Evolutionary conservation across 2,888 invertebrate genomes (phyloP), one percentile per base, ranked within the genome.

Genomic region (Coronaproctus castanopsis): DNA sequence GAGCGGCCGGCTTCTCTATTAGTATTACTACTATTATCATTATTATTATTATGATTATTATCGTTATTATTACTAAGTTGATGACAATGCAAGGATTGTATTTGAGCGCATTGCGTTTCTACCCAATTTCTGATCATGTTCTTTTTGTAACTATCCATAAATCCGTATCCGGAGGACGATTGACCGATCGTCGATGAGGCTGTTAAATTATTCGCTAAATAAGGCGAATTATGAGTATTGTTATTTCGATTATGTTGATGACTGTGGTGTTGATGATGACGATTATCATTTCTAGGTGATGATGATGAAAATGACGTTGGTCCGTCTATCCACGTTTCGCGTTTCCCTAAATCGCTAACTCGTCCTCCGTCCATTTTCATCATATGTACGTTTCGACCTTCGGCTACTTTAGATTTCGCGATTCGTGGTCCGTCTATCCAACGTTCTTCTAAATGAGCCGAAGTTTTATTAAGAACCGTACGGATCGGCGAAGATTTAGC

Each of bases 341-440:
- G 77, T 71, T 59, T 59, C 5, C 59, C 55, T 19, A 36, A 36
- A 14, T 36, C 14, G 14, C 53, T 57, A 21, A 21, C 2, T 22
- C 56, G 55, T 21, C 52, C 53, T 19, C 61, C 62, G 50, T 64
- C 63, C 48, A 62, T 64, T 3, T 57, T 59, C 36, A 64, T 60
- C 63, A 62, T 59, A 20, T 62, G 54, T 24, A 62, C 52, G 49
- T 60, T 63, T 54, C 87, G 75, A 0, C 85, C 87, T 71, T 87
- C 87, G 1, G 86, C 87, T 57, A 85, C 80, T 71, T 84, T 86
- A 20, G 82, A 85, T 68, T 84, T 83, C 0, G 86, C 87, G 67
- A 91, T 87, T 69, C 90, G 79, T 0, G 95, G 95, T 0, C 95
- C 95, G 73, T 96, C 95, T 63, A 95, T 88, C 95, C 95, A 96